A percentile compares a stretch with the other conserved stretches of the same genome.
phyloP scores from a whole-genome alignment of 2,113 vertebrate species.

The Aythya baeri region DNA sequence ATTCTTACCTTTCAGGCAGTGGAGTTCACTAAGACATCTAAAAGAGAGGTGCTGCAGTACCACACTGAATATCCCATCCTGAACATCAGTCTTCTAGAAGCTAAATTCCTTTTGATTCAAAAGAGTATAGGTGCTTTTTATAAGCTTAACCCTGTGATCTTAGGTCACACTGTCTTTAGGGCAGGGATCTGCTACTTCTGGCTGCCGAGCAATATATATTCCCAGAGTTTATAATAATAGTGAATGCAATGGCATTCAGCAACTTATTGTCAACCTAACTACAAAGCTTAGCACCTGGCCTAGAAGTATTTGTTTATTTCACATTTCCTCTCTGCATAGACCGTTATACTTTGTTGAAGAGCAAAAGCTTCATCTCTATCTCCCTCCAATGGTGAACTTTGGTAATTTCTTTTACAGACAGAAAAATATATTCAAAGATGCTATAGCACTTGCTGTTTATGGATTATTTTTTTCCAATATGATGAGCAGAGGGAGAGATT shows the following conservation, averaged over 20 bases:
- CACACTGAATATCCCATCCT: neutral
- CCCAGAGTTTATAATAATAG: neutral
- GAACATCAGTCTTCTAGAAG: neutral
- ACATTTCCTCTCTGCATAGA: neutral
- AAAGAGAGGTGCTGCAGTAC: neutral
- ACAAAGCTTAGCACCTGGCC: neutral
- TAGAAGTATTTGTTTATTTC: neutral
- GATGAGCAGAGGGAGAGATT: neutral
- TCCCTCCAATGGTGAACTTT: constrained; percentile 61
- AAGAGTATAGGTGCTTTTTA: neutral
- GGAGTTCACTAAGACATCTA: neutral
- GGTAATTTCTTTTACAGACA: constrained; percentile 28
- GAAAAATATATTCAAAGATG: neutral
- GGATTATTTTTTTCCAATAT: neutral
- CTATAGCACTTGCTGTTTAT: neutral
- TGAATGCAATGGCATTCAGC: neutral
- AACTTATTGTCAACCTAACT: neutral
- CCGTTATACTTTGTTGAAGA: neutral
- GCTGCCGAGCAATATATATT: neutral
- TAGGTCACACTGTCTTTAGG: neutral
- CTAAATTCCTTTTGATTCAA: neutral
- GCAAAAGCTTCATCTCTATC: constrained; percentile 33
- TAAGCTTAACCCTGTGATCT: neutral
- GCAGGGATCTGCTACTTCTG: neutral
- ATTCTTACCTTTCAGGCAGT: neutral